Evolutionary conservation across 2,888 invertebrate species (phyloP), one percentile per base, ranked within the genome.

Genomic region (Eilema depressum): DNA sequence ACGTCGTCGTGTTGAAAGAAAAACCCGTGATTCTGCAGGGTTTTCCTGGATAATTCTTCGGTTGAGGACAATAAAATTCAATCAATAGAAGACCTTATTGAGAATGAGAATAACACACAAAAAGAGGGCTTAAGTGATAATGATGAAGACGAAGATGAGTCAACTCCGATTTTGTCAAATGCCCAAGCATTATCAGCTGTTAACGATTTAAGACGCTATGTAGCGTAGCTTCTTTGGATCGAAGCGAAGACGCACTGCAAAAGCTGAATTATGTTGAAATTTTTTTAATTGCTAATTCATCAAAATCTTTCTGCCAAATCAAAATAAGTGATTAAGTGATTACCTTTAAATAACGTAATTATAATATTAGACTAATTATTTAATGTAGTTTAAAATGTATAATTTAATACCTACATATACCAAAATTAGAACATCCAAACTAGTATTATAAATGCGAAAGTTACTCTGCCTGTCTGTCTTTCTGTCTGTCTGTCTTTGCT

Each of bases 1-100:
- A n/a, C n/a, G n/a, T n/a, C n/a, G n/a, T n/a, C n/a, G n/a, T n/a
- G n/a, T n/a, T n/a, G n/a, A n/a, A n/a, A n/a, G n/a, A n/a, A n/a
- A n/a, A n/a, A n/a, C n/a, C n/a, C n/a, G n/a, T n/a, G n/a, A 33
- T 71, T 37, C 62, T 64, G 23, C 47, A 69, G 63, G 63, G 63
- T 62, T 74, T 63, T 53, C 57, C 69, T 25, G 66, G 66, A 47
- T 72, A 72, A n/a, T 60, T 63, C 66, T 33, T 66, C 59, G 14
- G 47, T 70, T 33, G 68, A 73, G 57, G 68, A 68, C 33, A 66
- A 70, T 56, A 26, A 57, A 61, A 28, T 12, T 11, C 62, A 57
- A 66, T 65, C 62, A 66, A 57, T 17, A 30, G 66, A n/a, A 57
- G 60, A 41, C 28, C 23, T 5, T 5, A 57, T 41, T 37, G 47